A percentile compares a stretch with the other conserved stretches of the same genome.
These are phyloP conservation scores for Brachyistius frenatus DNA, from an alignment of 2,113 vertebrate genomes.

Conservation along the genomic window DNA sequence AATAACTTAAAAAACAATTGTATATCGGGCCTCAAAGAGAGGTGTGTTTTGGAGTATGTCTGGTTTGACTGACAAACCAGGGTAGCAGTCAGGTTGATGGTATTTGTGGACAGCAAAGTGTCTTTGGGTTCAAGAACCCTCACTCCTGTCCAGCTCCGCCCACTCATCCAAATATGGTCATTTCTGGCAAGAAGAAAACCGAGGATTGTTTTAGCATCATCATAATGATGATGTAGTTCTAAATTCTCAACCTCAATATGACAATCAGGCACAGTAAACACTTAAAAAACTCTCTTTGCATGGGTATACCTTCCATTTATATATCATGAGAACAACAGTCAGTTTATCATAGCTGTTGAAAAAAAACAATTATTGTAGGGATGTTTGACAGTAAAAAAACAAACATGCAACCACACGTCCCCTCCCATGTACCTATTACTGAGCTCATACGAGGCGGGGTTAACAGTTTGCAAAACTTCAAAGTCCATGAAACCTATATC, in stretches of 20 bases:
- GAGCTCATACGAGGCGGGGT: not conserved
- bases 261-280: too few relatives aligned
- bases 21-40: too few relatives aligned
- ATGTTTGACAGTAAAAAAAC: not conserved
- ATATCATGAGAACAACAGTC: not conserved
- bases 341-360: conserved; percentile 2
- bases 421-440: conserved; percentile 7
- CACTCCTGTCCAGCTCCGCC: too few relatives aligned
- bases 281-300: not conserved
- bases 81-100: too few relatives aligned
- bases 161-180: too few relatives aligned
- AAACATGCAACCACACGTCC: conserved; percentile 3
- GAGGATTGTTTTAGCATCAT: not conserved
- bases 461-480: conserved; percentile 32
- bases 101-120: too few relatives aligned
- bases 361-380: not conserved
- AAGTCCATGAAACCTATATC: conserved; percentile 31
- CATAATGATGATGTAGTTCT: not conserved
- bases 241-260: not conserved
- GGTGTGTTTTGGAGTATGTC: too few relatives aligned
- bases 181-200: too few relatives aligned
- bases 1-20: too few relatives aligned
- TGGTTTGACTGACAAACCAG: too few relatives aligned
- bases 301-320: not conserved
- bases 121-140: too few relatives aligned